phyloP scores from a whole-genome alignment of 2,888 invertebrate genomes.

The Macaria notata region DNA sequence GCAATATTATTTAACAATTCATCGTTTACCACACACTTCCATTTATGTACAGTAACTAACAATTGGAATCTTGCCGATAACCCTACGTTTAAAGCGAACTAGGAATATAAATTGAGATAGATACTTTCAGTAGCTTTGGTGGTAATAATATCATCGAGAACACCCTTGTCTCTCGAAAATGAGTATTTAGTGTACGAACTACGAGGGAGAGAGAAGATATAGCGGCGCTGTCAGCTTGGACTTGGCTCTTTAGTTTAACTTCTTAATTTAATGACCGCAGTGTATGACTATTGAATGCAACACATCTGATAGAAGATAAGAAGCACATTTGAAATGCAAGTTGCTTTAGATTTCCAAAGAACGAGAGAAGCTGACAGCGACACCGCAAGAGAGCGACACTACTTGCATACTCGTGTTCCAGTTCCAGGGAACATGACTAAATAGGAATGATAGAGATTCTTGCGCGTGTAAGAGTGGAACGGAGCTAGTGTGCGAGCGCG shows the following conservation, averaged over 20 bases:
- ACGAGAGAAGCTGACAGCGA: constrained; percentile 29
- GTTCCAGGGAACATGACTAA: constrained; percentile 45
- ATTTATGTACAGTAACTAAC: constrained; percentile 70
- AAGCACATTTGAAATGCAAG: constrained; percentile 9
- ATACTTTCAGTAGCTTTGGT: constrained; percentile 80
- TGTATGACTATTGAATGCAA: background rate
- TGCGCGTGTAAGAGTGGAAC: constrained; percentile 73
- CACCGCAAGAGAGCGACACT: constrained; percentile 57
- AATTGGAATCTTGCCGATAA: constrained; percentile 79
- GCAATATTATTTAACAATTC: constrained; percentile 48
- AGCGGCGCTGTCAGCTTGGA: constrained; percentile 42
- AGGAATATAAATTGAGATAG: constrained; percentile 79
- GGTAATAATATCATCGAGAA: constrained; percentile 68
- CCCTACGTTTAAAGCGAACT: constrained; percentile 78
- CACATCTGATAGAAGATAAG: background rate
- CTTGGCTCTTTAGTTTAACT: constrained; percentile 31
- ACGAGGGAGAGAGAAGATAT: constrained; percentile 44
- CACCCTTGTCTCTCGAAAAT: constrained; percentile 42
- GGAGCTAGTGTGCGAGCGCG: constrained; percentile 76
- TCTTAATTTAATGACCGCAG: background rate
- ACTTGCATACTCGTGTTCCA: constrained; percentile 46
- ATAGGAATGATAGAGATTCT: constrained; percentile 69
- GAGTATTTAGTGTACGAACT: constrained; percentile 61
- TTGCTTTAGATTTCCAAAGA: constrained; percentile 16
- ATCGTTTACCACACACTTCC: constrained; percentile 60